A percentile compares a stretch with the other conserved stretches of the same genome.
phyloP scores from a whole-genome alignment of 2,113 vertebrate species.

The Gambusia affinis region DNA sequence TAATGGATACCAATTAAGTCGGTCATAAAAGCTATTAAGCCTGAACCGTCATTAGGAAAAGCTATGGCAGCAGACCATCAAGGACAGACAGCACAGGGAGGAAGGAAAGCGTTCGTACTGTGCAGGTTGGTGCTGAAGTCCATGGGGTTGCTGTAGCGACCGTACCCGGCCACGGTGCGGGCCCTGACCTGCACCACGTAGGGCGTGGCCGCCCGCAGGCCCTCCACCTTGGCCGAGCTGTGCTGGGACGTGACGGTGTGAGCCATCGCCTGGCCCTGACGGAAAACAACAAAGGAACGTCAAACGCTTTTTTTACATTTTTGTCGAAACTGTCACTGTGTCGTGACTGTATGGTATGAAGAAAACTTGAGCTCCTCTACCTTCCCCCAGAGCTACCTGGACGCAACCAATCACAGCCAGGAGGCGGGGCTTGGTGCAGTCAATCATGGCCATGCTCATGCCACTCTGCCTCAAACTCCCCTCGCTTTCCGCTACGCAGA shows the following conservation, averaged over 20 bases:
- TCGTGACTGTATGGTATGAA: too few relatives aligned
- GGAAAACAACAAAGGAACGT: background rate
- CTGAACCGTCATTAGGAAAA: slow-evolving; percentile 45
- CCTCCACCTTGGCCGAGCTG: slow-evolving; percentile 90
- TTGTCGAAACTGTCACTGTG: too few relatives aligned
- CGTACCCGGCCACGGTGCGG: slow-evolving; percentile 93
- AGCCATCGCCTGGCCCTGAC: slow-evolving; percentile 85
- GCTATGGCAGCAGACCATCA: slow-evolving; percentile 20
- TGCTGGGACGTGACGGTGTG: slow-evolving; percentile 97
- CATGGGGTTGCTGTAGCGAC: slow-evolving; percentile 90
- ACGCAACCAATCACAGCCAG: too few relatives aligned
- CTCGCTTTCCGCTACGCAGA: too few relatives aligned
- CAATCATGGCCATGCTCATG: too few relatives aligned
- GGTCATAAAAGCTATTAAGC: slow-evolving; percentile 40
- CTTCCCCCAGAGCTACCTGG: too few relatives aligned
- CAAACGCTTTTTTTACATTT: background rate
- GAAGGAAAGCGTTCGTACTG: slow-evolving; percentile 67
- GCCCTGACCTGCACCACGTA: slow-evolving; percentile 96
- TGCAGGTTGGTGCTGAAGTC: slow-evolving; percentile 90
- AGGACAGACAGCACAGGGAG: slow-evolving; percentile 6
- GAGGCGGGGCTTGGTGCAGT: too few relatives aligned
- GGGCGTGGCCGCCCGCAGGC: slow-evolving; percentile 85
- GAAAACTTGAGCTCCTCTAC: too few relatives aligned
- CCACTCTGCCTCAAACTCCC: too few relatives aligned
- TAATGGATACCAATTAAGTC: slow-evolving; percentile 46